Base-by-base conservation (phyloP, 1,140 invertebrate species). In the Macrostomum lignano region DNA sequence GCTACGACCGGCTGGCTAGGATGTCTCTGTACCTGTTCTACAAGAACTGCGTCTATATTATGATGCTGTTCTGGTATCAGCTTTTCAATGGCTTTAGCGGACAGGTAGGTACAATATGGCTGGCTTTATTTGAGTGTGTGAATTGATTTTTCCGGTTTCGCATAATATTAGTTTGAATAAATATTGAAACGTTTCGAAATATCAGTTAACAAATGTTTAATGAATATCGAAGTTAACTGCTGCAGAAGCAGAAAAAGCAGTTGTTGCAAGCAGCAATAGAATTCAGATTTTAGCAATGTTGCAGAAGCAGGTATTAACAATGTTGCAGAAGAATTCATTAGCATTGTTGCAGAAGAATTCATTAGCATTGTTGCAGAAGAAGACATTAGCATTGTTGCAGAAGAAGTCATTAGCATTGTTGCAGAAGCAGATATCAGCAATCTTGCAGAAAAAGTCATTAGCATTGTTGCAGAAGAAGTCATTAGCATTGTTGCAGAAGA, bases 21-120 rank as follows among this genome's bases (percentile, higher is more conserved):
- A 86, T 88, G 69, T 73, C 88, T 82, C 6, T 88, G 84, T 52
- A 91, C 88, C 61, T 88, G 91, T 36, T 26, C 7, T 31, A 21
- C 13, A 36, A 13, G 15, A 10, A 22, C 19, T 20, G 26, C 21
- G 33, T 21, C 1, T n/a, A 10, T 13, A 34, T 37, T 25, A 9
- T n/a, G 17, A 22, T 34, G 24, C 11, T 38, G 3, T 25, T 29
- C 39, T 54, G 51, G 52, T 55, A 42, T 38, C 50, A 55, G 23
- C 11, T 25, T 21, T 11, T 17, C 7, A 10, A 17, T 15, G 14
- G 17, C 4, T n/a, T 17, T 15, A 21, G 17, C 15, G 20, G 3
- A 21, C 20, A n/a, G 32, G 13, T 4, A 35, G 5, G 3, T 14
- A 22, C 10, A 15, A 10, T 4, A 25, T 10, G 29, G n/a, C 21